Evolutionary conservation across 1,140 invertebrate genomes (phyloP).

Genomic region (Eulimnadia texana): DNA sequence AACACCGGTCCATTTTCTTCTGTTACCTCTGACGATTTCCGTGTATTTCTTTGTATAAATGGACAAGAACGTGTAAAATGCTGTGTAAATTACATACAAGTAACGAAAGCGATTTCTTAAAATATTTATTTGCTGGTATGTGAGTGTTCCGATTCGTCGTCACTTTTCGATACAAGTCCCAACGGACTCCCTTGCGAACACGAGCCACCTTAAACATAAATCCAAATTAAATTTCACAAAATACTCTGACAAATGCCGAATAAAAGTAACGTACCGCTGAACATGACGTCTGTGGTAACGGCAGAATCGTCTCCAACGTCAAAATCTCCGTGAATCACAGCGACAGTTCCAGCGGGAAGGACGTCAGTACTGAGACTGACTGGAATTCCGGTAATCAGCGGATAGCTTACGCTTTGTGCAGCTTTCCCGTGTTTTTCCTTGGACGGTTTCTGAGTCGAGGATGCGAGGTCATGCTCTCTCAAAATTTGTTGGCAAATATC

Average conservation of each 20-base stretch:
- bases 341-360: not conserved
- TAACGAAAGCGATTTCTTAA: not conserved
- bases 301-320: slow-evolving; percentile 6
- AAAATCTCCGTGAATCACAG: slow-evolving; percentile 4
- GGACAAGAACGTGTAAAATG: too few relatives aligned
- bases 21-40: not conserved
- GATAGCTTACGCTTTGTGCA: not conserved
- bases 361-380: not conserved
- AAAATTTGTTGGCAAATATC: not conserved
- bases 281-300: slow-evolving; percentile 8
- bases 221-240: not conserved
- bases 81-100: not conserved
- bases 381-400: not conserved
- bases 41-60: too few relatives aligned
- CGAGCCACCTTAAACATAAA: not conserved
- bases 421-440: not conserved
- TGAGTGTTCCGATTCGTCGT: slow-evolving; percentile 7
- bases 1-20: not conserved
- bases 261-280: not conserved
- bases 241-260: not conserved
- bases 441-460: not conserved
- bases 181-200: slow-evolving; percentile 6
- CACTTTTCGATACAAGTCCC: not conserved
- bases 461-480: not conserved
- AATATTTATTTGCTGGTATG: slow-evolving; percentile 2